phyloP scores from a whole-genome alignment of 2,113 vertebrate genomes.

The Chunga burmeisteri region DNA sequence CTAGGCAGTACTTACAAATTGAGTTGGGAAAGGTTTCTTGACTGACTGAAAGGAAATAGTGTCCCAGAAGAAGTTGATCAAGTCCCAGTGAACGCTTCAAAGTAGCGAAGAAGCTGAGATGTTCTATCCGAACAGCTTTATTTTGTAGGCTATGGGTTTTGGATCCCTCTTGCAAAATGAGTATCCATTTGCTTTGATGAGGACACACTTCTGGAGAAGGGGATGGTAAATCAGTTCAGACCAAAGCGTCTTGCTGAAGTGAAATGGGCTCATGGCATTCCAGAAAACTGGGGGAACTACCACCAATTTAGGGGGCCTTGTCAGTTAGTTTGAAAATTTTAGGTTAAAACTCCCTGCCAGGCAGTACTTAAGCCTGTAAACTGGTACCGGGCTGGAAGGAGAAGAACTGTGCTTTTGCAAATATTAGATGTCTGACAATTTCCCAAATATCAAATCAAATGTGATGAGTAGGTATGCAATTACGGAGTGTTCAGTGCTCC shows the following conservation, averaged over 20 bases:
- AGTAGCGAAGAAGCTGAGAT: background rate
- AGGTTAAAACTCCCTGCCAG: background rate
- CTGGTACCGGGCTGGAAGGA: background rate
- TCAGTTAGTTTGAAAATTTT: background rate
- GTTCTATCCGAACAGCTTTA: background rate
- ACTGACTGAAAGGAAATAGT: background rate
- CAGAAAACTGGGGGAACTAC: background rate
- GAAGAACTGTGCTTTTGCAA: background rate
- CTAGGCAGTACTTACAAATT: background rate
- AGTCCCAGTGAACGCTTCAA: background rate
- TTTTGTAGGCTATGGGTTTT: background rate
- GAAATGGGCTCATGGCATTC: rapidly evolving
- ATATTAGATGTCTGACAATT: background rate
- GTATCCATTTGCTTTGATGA: background rate
- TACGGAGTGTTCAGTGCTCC: background rate
- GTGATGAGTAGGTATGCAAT: background rate
- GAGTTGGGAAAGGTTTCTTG: background rate
- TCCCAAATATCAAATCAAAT: background rate
- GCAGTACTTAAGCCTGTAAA: background rate
- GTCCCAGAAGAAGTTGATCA: background rate
- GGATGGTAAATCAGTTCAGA: background rate
- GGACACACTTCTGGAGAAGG: background rate
- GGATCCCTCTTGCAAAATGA: background rate
- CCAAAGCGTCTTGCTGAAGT: background rate
- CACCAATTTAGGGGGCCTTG: background rate